Evolutionary conservation across 1,140 invertebrate genomes (phyloP).

Genomic region (Eufriesea mexicana): DNA sequence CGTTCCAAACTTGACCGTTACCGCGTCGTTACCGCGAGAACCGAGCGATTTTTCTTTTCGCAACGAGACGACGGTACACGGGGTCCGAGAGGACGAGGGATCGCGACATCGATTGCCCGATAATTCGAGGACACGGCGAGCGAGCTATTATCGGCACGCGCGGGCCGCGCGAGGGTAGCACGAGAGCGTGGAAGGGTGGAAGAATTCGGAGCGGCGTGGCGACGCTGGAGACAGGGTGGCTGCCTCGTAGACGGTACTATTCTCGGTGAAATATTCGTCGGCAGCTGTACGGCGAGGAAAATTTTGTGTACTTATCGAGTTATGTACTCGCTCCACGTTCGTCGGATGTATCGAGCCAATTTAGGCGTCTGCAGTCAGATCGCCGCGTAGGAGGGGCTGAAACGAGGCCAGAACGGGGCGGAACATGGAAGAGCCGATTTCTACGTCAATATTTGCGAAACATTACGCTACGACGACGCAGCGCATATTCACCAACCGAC

Average conservation of each 20-base stretch:
- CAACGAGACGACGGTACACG: no score
- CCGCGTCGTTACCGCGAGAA: no score
- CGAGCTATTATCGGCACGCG: not conserved
- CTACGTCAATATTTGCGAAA: slow-evolving; percentile 73
- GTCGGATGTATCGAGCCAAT: slow-evolving; percentile 67
- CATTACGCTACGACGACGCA: slow-evolving; percentile 58
- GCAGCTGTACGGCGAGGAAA: slow-evolving; percentile 60
- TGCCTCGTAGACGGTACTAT: slow-evolving; percentile 36
- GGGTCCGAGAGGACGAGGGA: not conserved
- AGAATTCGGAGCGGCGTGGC: not conserved
- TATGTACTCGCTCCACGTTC: slow-evolving; percentile 70
- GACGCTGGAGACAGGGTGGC: not conserved
- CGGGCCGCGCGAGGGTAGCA: not conserved
- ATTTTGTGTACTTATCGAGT: slow-evolving; percentile 71
- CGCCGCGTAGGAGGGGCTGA: slow-evolving; percentile 38
- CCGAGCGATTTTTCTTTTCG: not conserved
- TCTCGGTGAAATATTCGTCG: slow-evolving; percentile 56
- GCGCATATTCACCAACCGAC: slow-evolving; percentile 44
- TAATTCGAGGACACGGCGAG: no score
- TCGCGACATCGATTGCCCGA: not conserved
- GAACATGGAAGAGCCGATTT: slow-evolving; percentile 65
- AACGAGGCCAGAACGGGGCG: slow-evolving; percentile 38
- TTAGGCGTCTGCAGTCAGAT: slow-evolving; percentile 66
- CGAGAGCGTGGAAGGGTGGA: not conserved
- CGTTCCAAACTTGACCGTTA: not conserved